Percentiles rank a stretch among this genome's conserved stretches.
Conservation (phyloP, 2,797 vertebrate species). For the Psittacula echo region DNA sequence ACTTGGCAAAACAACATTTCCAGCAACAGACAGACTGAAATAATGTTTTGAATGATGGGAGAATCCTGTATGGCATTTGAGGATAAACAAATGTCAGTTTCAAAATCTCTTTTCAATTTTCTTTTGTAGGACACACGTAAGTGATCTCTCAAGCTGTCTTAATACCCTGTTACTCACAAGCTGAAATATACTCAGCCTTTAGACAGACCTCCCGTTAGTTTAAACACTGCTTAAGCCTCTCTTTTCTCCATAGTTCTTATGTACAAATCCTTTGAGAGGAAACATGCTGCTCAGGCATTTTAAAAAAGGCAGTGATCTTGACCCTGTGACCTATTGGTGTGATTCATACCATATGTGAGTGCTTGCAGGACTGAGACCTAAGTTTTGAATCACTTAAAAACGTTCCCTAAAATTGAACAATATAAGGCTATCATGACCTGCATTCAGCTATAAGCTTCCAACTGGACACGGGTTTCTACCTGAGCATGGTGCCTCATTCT, state of each 20-base stretch:
- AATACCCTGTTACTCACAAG: slow-evolving; percentile 34
- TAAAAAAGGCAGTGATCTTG: slow-evolving; percentile 46
- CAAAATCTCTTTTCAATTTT: slow-evolving; percentile 18
- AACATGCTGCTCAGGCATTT: not conserved
- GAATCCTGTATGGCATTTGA: not conserved
- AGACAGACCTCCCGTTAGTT: slow-evolving; percentile 42
- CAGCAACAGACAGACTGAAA: not conserved
- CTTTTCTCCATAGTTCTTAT: not conserved
- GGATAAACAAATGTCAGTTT: not conserved
- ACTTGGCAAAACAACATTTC: not conserved
- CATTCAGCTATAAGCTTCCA: not conserved
- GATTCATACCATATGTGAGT: not conserved
- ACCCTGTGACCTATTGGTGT: not conserved
- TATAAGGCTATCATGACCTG: not conserved
- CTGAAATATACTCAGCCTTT: not conserved
- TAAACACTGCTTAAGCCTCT: slow-evolving; percentile 16
- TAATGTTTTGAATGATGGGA: not conserved
- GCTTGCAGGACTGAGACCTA: not conserved
- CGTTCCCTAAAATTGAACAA: slow-evolving; percentile 6
- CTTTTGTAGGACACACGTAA: slow-evolving; percentile 14
- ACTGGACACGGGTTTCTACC: not conserved
- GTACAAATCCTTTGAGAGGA: slow-evolving; percentile 41
- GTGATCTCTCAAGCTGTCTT: slow-evolving; percentile 27
- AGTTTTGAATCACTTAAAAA: slow-evolving; percentile 7
- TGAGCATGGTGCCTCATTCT: fast-evolving